Evolutionary conservation across 1,140 invertebrate genomes (phyloP), one percentile per base, ranked within the genome.

Genomic region (Lysiphlebus fabarum): DNA sequence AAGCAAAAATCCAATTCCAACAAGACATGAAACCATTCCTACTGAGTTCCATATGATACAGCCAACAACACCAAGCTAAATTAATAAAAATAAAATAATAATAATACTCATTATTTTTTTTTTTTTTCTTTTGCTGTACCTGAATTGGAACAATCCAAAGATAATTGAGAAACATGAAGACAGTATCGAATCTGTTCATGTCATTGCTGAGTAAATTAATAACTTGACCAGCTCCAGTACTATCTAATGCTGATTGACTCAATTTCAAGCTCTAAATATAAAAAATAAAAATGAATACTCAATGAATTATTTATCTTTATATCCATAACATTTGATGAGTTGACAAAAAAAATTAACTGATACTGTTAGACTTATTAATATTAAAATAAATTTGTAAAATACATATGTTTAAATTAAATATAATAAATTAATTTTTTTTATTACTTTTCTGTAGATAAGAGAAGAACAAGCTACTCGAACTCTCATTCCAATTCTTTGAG

Each of bases 161-260:
- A 36, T 68, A 80, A 61, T 86, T 81, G 3, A 87, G 53, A 62
- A 79, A 85, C 37, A 80, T 58, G 0, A 81, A 73, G 0, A 81
- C 70, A 14, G 77, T 26, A 63, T 87, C 85, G 59, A 87, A 86
- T 4, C 85, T 77, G 62, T 77, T 82, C 8, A 86, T 77, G 60
- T 93, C 91, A 66, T 92, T 94, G 9, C 91, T 90, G 64, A 95
- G 83, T 1, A 95, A 70, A 66, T 94, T 93, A 7, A 94, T 85
- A 36, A 93, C 86, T 74, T 93, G 91, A 0, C 91, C 92, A 26
- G 85, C 84, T 5, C 90, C 88, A 0, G 90, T 90, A 58, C 86
- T 81, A 7, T 83, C 81, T 59, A 82, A 71, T 0, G 90, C 81
- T 0, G 78, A 79, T 58, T 84, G 85, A 58, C 83, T 86, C 38